Conservation (phyloP, 2,888 invertebrate genomes). For the Lypha dubia region DNA sequence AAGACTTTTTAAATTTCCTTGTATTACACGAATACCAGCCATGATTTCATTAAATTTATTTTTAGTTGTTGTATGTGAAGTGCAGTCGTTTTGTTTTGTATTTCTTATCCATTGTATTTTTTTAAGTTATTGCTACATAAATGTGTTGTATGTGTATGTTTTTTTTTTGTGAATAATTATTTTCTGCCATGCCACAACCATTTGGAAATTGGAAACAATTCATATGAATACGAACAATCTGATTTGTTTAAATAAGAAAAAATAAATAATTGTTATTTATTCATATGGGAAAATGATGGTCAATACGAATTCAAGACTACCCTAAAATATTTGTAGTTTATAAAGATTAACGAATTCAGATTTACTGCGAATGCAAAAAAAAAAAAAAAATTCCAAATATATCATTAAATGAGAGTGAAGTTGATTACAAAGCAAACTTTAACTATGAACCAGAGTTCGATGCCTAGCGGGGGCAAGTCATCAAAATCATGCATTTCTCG, state of each 20-base stretch:
- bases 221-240: conserved; percentile 4
- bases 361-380: too few species aligned
- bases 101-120: conserved; percentile 41
- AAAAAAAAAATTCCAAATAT: too few species aligned
- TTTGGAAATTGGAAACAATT: conserved; percentile 43
- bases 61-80: conserved; percentile 13
- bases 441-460: too few species aligned
- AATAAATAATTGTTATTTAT: not conserved
- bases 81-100: too few species aligned
- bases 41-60: conserved; percentile 43
- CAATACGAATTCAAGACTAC: not conserved
- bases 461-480: too few species aligned
- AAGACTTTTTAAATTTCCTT: conserved; percentile 55
- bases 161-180: conserved; percentile 51
- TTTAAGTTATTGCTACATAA: conserved; percentile 40
- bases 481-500: too few species aligned
- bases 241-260: conserved; percentile 30
- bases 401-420: too few species aligned
- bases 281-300: not conserved
- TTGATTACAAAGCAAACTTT: too few species aligned
- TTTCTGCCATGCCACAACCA: conserved; percentile 54
- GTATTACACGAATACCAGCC: conserved; percentile 47
- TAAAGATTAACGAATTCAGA: not conserved
- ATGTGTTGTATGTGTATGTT: conserved; percentile 14
- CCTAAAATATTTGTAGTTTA: not conserved